Percentiles rank a stretch among this genome's conserved stretches.
Conservation (phyloP, 2,113 vertebrate species). For the Ursus arctos region DNA sequence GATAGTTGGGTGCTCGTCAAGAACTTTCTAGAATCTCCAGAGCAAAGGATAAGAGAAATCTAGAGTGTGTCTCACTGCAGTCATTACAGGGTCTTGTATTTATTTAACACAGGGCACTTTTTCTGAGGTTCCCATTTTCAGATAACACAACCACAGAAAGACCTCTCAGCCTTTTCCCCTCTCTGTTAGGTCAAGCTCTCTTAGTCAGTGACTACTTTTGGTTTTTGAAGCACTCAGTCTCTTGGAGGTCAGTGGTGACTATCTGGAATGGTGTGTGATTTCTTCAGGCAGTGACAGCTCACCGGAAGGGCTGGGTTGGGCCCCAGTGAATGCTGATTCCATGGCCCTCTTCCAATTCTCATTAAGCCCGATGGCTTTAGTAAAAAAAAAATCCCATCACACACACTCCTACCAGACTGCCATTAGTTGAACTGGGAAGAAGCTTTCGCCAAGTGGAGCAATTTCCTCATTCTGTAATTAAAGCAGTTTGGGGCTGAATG, state of each 20-base stretch:
- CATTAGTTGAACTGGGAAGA: conserved; percentile 73
- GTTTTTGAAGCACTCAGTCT: neutral
- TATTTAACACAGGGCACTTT: neutral
- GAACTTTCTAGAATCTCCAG: neutral
- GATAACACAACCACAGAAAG: neutral
- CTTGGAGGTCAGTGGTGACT: neutral
- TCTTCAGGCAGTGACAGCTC: conserved; percentile 28
- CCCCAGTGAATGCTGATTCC: conserved; percentile 70
- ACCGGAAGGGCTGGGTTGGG: conserved; percentile 43
- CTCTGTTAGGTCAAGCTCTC: neutral
- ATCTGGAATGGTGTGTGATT: conserved; percentile 44
- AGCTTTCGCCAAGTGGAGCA: conserved; percentile 80
- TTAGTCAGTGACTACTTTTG: neutral
- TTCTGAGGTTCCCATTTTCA: neutral
- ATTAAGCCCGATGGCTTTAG: conserved; percentile 57
- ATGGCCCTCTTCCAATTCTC: conserved; percentile 67
- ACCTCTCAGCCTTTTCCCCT: neutral
- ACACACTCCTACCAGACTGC: conserved; percentile 54
- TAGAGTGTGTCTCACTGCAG: neutral
- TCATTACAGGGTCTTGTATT: neutral
- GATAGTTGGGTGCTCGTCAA: neutral
- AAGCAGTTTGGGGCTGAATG: conserved; percentile 79
- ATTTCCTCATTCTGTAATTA: conserved; percentile 83
- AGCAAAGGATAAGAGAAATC: neutral
- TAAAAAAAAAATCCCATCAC: conserved; percentile 59